A percentile compares a stretch with the other conserved stretches of the same genome.
Evolutionary conservation across 2,113 vertebrate genomes (phyloP).

Genomic region (Rhadina sibilatrix): DNA sequence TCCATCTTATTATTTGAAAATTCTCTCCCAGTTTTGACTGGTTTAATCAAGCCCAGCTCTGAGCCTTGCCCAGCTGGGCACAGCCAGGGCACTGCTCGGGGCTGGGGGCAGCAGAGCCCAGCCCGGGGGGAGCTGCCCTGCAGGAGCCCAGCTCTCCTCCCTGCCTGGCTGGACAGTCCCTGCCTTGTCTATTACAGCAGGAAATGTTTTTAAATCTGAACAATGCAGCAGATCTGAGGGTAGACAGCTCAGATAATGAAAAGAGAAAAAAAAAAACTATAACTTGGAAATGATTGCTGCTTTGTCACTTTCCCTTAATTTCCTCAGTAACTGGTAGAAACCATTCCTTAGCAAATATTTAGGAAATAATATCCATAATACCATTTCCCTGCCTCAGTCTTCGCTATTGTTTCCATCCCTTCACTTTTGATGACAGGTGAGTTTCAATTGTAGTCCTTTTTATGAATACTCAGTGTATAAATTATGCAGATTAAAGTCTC

Average conservation of each 20-base stretch:
- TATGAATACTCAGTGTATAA: slow-evolving; percentile 23
- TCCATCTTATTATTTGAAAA: background rate
- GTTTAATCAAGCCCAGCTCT: background rate
- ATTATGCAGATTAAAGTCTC: slow-evolving; percentile 45
- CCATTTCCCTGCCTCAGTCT: slow-evolving; percentile 10
- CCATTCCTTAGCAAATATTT: slow-evolving; percentile 10
- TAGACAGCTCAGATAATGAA: slow-evolving; percentile 55
- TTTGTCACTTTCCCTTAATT: slow-evolving; percentile 63
- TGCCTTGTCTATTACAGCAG: background rate
- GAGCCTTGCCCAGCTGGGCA: background rate
- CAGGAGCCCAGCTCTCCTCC: background rate
- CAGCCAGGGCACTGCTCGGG: rapidly evolving
- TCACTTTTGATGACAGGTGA: slow-evolving; percentile 44
- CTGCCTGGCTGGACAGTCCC: background rate
- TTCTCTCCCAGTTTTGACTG: background rate
- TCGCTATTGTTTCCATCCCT: slow-evolving; percentile 39
- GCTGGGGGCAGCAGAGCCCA: background rate
- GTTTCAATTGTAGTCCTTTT: slow-evolving; percentile 27
- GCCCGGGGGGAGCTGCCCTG: background rate
- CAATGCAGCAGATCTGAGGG: slow-evolving; percentile 46
- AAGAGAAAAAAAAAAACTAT: slow-evolving; percentile 52
- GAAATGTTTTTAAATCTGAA: slow-evolving; percentile 48
- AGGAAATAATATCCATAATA: slow-evolving; percentile 61
- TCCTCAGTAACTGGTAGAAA: slow-evolving; percentile 57
- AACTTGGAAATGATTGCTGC: slow-evolving; percentile 54